These are phyloP conservation scores for Gnathonemus echidnorhynchus DNA, from an alignment of 2,113 vertebrate species.

Conservation along the genomic window DNA sequence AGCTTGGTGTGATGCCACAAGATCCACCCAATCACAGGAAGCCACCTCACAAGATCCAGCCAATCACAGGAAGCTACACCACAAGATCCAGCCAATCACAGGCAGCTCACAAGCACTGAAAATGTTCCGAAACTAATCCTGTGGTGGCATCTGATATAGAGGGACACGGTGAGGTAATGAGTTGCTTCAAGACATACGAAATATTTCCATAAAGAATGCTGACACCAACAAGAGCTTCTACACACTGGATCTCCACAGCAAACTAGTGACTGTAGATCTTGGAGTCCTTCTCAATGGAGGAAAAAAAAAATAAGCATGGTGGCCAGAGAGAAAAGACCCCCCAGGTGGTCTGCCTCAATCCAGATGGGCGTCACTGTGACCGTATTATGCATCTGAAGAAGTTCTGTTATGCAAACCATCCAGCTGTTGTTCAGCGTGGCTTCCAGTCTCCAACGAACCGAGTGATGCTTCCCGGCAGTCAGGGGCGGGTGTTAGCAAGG, in stretches of 20 bases:
- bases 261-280: background rate
- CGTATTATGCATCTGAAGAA: background rate
- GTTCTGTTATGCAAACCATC: conserved; percentile 8
- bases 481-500: background rate
- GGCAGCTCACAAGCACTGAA: background rate
- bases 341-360: background rate
- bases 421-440: background rate
- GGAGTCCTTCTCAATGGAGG: background rate
- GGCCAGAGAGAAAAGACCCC: background rate
- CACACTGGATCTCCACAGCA: background rate
- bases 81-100: background rate
- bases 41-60: background rate
- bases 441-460: background rate
- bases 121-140: background rate
- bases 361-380: background rate
- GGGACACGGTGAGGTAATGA: background rate
- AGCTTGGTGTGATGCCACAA: background rate
- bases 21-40: background rate
- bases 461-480: background rate
- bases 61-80: background rate
- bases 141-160: background rate
- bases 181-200: background rate
- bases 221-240: background rate
- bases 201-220: background rate
- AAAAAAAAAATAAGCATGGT: background rate